Base-by-base conservation (phyloP, 2,888 invertebrate species). In the Labia minor region DNA sequence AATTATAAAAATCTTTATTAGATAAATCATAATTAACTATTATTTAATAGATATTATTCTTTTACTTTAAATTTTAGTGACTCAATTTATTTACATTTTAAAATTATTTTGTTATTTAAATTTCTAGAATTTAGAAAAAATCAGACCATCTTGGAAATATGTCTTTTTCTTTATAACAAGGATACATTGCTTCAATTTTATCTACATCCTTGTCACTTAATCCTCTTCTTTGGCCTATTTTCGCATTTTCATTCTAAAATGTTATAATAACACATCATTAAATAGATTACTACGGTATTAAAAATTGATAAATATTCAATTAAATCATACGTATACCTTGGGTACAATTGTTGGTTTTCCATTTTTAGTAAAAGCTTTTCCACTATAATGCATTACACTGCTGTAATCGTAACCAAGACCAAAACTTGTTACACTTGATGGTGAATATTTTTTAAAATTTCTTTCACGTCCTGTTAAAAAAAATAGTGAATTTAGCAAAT, bases 351-450 rank as follows among this genome's bases (percentile, higher is more conserved):
- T 81, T 19, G 78, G 75, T 71, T 76, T 75, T 14, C 77, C 77
- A 71, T 81, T 79, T 18, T 76, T 75, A 63, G 80, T 79, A 72
- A 82, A 82, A 11, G 80, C 81, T 71, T 78, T 76, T 26, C 77
- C 76, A 68, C 79, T 78, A 72, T 83, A 83, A 71, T 83, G 82
- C 81, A 82, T 81, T 20, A 82, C 76, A 20, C 78, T 78, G 3
- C 77, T 78, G 71, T 81, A 82, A 73, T 82, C 82, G 71, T 83
- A 83, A 0, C 76, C 75, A 69, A 79, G 76, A 49, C 76, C 76
- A 21, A 79, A 76, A 1, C 78, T 77, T 65, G 78, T 78, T 62
- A 79, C 76, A 65, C 74, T 74, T 69, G 77, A 75, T 21, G 72
- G 68, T 1, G 75, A 75, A 66, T 80, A 78, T 71, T 79, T 80